Base-by-base conservation (phyloP, 1,140 invertebrate genomes). In the Harpegnathos saltator region DNA sequence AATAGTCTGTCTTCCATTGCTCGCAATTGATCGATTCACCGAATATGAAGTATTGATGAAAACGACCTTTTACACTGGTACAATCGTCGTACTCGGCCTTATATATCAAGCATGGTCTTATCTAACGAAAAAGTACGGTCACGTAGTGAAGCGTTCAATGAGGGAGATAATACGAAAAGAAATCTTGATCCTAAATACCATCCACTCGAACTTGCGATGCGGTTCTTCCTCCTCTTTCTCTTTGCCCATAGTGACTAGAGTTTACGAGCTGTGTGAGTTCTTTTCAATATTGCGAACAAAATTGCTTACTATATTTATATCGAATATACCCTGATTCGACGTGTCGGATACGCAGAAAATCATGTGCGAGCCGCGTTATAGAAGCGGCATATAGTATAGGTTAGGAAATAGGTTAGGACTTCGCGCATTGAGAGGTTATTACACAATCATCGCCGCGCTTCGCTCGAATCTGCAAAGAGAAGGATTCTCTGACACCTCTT, bases 31-130 rank as follows among this genome's bases (percentile, higher is more conserved):
- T 56, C 1, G 92, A 91, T 89, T 97, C 92, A 3, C 98, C 98
- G 93, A 95, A 95, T 61, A 98, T 95, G 91, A 98, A 99, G 90
- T 98, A 97, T 92, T 98, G 98, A 92, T 99, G 96, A 91, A 98
- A 98, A 85, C 97, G 95, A 14, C 94, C 96, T 93, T 94, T 96
- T 15, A 97, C 94, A 85, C 96, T 96, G 75, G 90, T 96, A 90
- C 98, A 98, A 80, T 98, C 97, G 44, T 95, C 94, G 89, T 97
- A 97, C 94, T 98, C 97, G 75, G 97, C 97, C 86, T 96, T 95
- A 91, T 98, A 98, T 3, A 96, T 62, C 17, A 95, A 89, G 94
- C 97, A 98, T 12, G 96, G 95, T 88, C 96, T 94, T 56, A 97
- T 95, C 97, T 97, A 85, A 69, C 0, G 17, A 29, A 24, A 93